These are phyloP conservation scores for Pangasianodon gigas DNA, from an alignment of 2,113 vertebrate species.

Conservation along the genomic window DNA sequence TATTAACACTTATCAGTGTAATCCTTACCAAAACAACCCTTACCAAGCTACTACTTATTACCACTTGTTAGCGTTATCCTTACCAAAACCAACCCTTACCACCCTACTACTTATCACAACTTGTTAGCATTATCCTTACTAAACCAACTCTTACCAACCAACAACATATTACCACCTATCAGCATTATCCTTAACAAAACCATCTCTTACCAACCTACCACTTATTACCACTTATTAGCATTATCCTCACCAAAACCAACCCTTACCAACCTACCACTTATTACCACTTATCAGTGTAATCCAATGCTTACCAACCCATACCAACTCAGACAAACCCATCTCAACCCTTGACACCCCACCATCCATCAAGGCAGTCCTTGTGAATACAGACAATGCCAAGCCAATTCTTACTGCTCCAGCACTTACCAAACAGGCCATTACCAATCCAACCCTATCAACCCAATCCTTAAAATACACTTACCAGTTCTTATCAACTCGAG, in stretches of 20 bases:
- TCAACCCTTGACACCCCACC: no score
- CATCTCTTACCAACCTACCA: no score
- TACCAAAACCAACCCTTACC: neutral
- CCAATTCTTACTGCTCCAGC: no score
- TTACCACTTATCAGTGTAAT: no score
- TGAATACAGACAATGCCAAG: no score
- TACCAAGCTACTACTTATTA: neutral
- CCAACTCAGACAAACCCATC: no score
- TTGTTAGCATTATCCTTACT: neutral
- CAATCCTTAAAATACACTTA: neutral
- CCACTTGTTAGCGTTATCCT: neutral
- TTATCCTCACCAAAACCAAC: neutral
- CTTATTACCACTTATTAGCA: neutral
- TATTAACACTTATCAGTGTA: neutral
- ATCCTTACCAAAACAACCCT: neutral
- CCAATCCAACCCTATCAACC: no score
- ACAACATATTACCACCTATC: neutral
- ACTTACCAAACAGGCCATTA: no score
- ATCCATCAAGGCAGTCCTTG: no score
- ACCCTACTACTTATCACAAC: neutral
- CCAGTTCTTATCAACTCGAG: neutral
- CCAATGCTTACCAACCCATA: no score
- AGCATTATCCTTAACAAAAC: no score
- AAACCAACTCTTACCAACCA: neutral
- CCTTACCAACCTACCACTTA: no score